Conservation (phyloP, 2,888 invertebrate species). For the Steinernema carpocapsae region DNA sequence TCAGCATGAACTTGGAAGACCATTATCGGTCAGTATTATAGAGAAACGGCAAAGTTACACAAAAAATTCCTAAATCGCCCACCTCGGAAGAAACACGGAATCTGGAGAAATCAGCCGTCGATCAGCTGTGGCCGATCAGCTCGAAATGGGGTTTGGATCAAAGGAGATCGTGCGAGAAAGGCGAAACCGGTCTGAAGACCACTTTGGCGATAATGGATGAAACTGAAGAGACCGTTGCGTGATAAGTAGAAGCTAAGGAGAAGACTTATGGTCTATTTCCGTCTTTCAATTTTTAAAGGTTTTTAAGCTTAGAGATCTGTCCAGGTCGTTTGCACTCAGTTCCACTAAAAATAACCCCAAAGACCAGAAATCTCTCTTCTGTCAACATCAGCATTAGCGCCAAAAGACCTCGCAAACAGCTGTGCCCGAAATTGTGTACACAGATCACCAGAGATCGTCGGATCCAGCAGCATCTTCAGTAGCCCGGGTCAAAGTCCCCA, state of each 20-base stretch:
- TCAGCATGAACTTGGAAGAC: no score
- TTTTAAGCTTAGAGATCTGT: no score
- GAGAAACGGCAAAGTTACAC: no score
- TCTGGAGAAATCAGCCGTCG: not conserved
- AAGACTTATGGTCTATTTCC: not conserved
- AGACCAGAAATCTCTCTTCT: constrained; percentile 7
- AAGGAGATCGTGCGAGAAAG: not conserved
- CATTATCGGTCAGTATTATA: no score
- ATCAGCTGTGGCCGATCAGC: not conserved
- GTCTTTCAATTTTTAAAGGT: no score
- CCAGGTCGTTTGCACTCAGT: no score
- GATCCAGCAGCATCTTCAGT: not conserved
- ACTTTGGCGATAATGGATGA: not conserved
- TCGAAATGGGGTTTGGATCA: not conserved
- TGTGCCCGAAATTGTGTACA: not conserved
- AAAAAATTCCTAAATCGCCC: no score
- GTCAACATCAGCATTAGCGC: not conserved
- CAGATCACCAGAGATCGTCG: constrained; percentile 9
- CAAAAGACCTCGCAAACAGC: not conserved
- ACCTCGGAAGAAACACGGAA: not conserved
- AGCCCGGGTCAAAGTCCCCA: constrained; percentile 5
- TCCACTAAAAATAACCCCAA: constrained; percentile 4
- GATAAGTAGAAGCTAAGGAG: not conserved
- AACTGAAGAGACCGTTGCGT: not conserved
- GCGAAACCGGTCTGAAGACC: not conserved